Evolutionary conservation across 2,797 vertebrate genomes (phyloP).

Genomic region (Characodon lateralis): DNA sequence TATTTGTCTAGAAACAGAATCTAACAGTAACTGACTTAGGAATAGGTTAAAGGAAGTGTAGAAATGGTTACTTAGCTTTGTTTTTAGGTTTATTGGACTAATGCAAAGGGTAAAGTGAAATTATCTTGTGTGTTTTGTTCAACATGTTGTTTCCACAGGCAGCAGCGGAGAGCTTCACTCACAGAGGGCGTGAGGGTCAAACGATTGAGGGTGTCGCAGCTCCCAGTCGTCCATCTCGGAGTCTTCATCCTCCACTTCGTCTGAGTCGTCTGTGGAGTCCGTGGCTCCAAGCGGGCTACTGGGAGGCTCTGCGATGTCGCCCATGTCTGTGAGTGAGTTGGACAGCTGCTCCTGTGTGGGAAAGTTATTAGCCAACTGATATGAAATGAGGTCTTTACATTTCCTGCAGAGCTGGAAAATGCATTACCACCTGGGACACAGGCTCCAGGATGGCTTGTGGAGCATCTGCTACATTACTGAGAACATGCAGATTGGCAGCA

Average conservation of each 20-base stretch:
- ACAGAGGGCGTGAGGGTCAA: slow-evolving; percentile 95
- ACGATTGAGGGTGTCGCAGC: slow-evolving; percentile 85
- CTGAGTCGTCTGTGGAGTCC: slow-evolving; percentile 90
- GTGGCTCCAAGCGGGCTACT: slow-evolving; percentile 87
- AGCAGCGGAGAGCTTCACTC: slow-evolving; percentile 60
- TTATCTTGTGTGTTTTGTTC: not conserved
- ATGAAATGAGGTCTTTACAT: not conserved
- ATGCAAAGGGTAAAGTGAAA: no score
- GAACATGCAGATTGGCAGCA: slow-evolving; percentile 87
- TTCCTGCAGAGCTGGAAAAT: not conserved
- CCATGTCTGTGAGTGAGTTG: slow-evolving; percentile 86
- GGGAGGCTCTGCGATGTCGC: slow-evolving; percentile 83
- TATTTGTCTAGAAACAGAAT: no score
- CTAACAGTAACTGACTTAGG: no score
- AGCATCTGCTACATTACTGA: slow-evolving; percentile 87
- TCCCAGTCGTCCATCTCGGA: slow-evolving; percentile 96
- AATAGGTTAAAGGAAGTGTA: no score
- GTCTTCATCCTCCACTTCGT: slow-evolving; percentile 86
- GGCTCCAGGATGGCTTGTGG: slow-evolving; percentile 87
- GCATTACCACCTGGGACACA: slow-evolving; percentile 80
- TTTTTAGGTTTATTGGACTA: no score
- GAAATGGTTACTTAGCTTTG: no score
- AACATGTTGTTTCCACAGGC: not conserved
- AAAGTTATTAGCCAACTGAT: not conserved
- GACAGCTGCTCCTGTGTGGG: slow-evolving; percentile 84